Percentiles rank a stretch among this genome's conserved stretches.
These are phyloP conservation scores for Phrynocephalus vlangalii DNA, from an alignment of 2,797 vertebrate species.

Conservation along the genomic window DNA sequence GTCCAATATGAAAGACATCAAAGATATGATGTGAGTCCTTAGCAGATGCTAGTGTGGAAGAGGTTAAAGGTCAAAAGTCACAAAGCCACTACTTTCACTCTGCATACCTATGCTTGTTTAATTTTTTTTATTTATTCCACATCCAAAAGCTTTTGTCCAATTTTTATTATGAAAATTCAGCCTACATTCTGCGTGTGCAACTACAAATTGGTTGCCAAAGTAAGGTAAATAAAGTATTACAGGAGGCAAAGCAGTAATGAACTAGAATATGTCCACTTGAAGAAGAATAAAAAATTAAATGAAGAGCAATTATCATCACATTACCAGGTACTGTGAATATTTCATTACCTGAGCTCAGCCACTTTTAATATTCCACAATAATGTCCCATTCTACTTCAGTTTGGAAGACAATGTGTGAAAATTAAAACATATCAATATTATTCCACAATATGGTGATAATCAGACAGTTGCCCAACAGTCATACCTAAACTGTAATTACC, in stretches of 20 bases:
- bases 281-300: neutral
- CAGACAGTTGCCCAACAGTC: slow-evolving; percentile 54
- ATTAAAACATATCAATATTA: slow-evolving; percentile 62
- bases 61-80: slow-evolving; percentile 3
- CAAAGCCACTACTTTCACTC: neutral
- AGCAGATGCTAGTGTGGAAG: neutral
- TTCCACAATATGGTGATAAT: slow-evolving; percentile 54
- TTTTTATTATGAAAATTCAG: neutral
- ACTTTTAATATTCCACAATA: neutral
- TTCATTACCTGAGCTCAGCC: neutral
- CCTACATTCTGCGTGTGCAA: neutral
- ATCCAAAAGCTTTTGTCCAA: neutral
- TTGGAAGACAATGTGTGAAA: slow-evolving; percentile 43
- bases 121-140: neutral
- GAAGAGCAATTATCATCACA: slow-evolving; percentile 29
- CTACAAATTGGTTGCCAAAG: neutral
- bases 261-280: slow-evolving; percentile 19
- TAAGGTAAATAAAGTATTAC: slow-evolving; percentile 4
- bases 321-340: slow-evolving; percentile 25
- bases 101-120: no score
- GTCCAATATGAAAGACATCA: neutral
- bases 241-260: slow-evolving; percentile 36
- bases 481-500: slow-evolving; percentile 52
- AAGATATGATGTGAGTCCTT: neutral
- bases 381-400: slow-evolving; percentile 46